Evolutionary conservation across 2,888 invertebrate species (phyloP), one percentile per base, ranked within the genome.

Genomic region (Celastrina argiolus): DNA sequence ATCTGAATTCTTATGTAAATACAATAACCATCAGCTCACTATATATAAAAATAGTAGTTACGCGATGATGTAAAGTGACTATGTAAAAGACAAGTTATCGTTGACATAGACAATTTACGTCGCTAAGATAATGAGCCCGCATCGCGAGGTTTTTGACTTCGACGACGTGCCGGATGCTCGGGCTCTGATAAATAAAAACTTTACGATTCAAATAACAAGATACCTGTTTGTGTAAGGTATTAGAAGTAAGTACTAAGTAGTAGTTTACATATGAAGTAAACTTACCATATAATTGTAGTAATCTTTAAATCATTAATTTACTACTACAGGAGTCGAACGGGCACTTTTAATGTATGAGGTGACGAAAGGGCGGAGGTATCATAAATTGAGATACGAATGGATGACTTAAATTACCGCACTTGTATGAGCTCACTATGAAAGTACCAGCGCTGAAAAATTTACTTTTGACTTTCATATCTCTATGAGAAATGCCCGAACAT

Each of bases 101-200:
- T 58, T 65, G 31, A 65, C 56, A 58, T 39, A 65, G 28, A 58
- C 65, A 65, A 58, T 65, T 65, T 58, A 65, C 65, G 58, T 64
- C 34, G 56, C 26, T 65, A 72, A 73, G 75, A 78, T 80, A 81
- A 76, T 71, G 70, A 73, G 75, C 85, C 85, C 83, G 84, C 81
- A 84, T 84, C 66, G 69, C 71, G 73, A 79, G 82, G 82, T 80
- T 79, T 80, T 83, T 83, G 81, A 80, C 82, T 56, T 59, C 65
- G 16, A 42, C 14, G 22, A 42, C 14, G 22, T 65, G 39, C 65
- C 65, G 65, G 65, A 65, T 65, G 42, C 58, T 56, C 58, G 42
- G 42, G 31, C 28, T 28, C 39, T 22, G 58, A 65, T 64, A 64
- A 41, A 65, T 58, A 65, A 58, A 65, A 65, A 65, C 31, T 65